Conservation (phyloP, 2,113 vertebrate genomes). For the Natator depressus region DNA sequence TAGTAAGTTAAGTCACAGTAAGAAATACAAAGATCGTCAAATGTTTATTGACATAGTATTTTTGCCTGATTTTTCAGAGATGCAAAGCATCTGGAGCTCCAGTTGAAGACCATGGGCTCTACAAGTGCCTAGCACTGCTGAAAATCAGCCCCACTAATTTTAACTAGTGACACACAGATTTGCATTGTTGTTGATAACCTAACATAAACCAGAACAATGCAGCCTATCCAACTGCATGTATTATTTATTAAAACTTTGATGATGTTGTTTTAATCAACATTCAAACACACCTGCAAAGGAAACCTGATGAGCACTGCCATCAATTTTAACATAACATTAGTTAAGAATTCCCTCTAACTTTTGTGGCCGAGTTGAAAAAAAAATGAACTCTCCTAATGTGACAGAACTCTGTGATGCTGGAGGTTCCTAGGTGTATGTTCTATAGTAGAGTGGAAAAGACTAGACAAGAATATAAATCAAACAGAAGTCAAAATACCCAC, state of each 20-base stretch:
- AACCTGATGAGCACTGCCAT: neutral
- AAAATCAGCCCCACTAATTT: constrained; percentile 8
- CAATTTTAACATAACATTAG: neutral
- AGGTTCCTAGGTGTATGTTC: neutral
- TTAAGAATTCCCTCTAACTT: constrained; percentile 39
- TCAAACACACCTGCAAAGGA: neutral
- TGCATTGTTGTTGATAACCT: neutral
- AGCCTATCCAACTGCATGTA: neutral
- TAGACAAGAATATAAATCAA: constrained; percentile 8
- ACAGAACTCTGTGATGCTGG: neutral
- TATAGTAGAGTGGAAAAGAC: neutral
- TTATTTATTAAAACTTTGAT: neutral
- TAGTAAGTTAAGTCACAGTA: neutral
- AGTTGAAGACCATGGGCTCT: neutral
- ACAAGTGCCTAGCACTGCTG: neutral
- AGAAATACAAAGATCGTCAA: neutral
- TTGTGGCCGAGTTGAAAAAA: constrained; percentile 23
- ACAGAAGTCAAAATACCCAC: neutral
- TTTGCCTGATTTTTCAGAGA: constrained; percentile 3
- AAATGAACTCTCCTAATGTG: neutral
- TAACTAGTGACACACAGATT: neutral
- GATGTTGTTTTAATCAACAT: constrained; percentile 31
- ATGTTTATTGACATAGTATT: constrained; percentile 18
- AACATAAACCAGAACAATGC: neutral
- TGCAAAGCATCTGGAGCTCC: neutral